These are phyloP conservation scores for Conopomorpha cramerella DNA, from an alignment of 1,140 invertebrate species.

Conservation along the genomic window DNA sequence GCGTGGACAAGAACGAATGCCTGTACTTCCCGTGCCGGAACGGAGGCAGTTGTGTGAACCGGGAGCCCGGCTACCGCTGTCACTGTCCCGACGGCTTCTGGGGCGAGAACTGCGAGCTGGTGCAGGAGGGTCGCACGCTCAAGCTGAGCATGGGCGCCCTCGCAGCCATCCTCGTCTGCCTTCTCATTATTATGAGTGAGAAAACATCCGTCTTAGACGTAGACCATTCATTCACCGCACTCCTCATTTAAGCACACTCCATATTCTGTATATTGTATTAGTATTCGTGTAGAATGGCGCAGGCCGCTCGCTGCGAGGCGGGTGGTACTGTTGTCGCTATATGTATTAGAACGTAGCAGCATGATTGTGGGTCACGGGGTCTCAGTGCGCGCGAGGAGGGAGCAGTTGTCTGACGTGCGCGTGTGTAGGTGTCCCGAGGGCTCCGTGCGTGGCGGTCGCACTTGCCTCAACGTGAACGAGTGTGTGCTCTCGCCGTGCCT, in stretches of 20 bases:
- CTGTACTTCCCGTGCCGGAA: constrained; percentile 90
- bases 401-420: constrained; percentile 12
- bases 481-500: constrained; percentile 71
- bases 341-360: no score
- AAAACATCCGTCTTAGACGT: constrained; percentile 26
- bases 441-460: constrained; percentile 63
- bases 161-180: constrained; percentile 90
- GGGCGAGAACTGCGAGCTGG: constrained; percentile 91
- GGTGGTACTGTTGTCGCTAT: no score
- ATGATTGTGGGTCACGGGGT: constrained; percentile 30
- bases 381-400: constrained; percentile 34
- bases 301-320: no score
- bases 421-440: constrained; percentile 73
- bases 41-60: constrained; percentile 86
- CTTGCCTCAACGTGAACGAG: constrained; percentile 78
- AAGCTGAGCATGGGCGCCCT: constrained; percentile 92
- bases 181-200: constrained; percentile 93
- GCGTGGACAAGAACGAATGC: constrained; percentile 93
- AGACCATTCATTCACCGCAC: background rate
- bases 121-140: constrained; percentile 89
- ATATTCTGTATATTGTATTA: background rate
- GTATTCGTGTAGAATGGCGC: background rate
- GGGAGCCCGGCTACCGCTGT: constrained; percentile 83
- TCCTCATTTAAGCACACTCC: background rate
- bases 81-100: constrained; percentile 89